Conservation (phyloP, 2,888 invertebrate species). For the Tyria jacobaeae region DNA sequence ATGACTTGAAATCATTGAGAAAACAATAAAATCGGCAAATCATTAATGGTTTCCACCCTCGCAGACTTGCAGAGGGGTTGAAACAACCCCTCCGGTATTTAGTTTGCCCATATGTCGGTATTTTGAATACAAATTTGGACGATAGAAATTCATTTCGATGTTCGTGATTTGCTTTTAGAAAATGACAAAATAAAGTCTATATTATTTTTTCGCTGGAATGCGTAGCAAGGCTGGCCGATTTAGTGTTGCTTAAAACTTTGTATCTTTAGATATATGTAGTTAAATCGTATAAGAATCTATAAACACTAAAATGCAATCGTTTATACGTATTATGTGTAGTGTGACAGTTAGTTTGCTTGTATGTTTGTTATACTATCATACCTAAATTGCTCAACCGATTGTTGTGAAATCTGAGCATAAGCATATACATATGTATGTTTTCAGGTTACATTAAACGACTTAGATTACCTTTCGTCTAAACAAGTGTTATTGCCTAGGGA, state of each 20-base stretch:
- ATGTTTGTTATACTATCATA: too few species aligned
- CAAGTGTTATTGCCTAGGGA: too few species aligned
- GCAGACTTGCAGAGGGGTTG: constrained; percentile 34
- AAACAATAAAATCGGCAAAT: constrained; percentile 54
- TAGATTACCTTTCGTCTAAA: too few species aligned
- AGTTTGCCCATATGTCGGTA: constrained; percentile 48
- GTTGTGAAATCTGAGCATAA: too few species aligned
- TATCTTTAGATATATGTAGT: too few species aligned
- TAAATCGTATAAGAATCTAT: not conserved
- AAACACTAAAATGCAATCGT: not conserved
- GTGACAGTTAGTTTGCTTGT: too few species aligned
- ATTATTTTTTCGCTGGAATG: not conserved
- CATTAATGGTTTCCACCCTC: constrained; percentile 52
- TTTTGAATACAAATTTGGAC: constrained; percentile 44
- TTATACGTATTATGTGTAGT: too few species aligned
- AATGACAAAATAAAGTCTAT: not conserved
- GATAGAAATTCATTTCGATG: constrained; percentile 37
- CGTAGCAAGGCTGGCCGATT: too few species aligned
- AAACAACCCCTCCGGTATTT: constrained; percentile 46
- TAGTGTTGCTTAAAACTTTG: too few species aligned
- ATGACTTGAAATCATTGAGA: constrained; percentile 43
- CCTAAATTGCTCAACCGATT: too few species aligned
- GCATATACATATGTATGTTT: too few species aligned
- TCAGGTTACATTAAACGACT: too few species aligned
- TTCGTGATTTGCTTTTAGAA: constrained; percentile 23